Base-by-base conservation (phyloP, 2,797 vertebrate species). In the Gymnoscopelus braueri region DNA sequence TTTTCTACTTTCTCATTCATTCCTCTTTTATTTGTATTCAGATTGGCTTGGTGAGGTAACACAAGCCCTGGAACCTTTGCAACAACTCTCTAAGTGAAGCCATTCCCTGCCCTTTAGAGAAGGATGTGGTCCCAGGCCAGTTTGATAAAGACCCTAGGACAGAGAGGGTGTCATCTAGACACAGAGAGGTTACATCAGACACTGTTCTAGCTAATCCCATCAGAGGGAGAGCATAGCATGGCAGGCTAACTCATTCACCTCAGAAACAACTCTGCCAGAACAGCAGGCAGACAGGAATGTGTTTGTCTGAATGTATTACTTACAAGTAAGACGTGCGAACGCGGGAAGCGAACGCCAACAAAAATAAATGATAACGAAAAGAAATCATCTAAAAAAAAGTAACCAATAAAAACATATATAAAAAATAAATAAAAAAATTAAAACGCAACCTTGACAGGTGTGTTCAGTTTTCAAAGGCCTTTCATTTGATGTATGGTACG, bases 231-330 rank as follows among this genome's bases (percentile, higher is more conserved):
- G 75, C 72, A 1, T 80, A 78, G 84, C 79, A 61, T 82, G 86
- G 78, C 87, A 75, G 79, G 65, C 84, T 76, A 85, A 86, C 85
- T 68, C 73, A 62, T 82, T 77, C 87, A 87, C 52, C 69, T 88
- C 88, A 73, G 81, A 87, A 78, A 78, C 29, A 72, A 58, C 0
- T 71, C 83, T 81, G 84, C 88, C 85, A 87, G 85, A 83, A 81
- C 79, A 73, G 80, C 54, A 79, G 67, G 79, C 85, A 82, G 81
- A 83, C 84, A 87, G 89, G 90, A 92, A 91, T 91, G 88, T 85
- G 82, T 91, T 89, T 85, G 84, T 90, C 85, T 87, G 84, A 79
- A 78, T 87, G 82, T 69, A 79, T 79, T 85, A 75, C 63, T 74
- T 80, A 54, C 61, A 26, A 52, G 15, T 51, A 65, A 54, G 15